Conservation (phyloP, 2,888 invertebrate species). For the Escarpia spicata region DNA sequence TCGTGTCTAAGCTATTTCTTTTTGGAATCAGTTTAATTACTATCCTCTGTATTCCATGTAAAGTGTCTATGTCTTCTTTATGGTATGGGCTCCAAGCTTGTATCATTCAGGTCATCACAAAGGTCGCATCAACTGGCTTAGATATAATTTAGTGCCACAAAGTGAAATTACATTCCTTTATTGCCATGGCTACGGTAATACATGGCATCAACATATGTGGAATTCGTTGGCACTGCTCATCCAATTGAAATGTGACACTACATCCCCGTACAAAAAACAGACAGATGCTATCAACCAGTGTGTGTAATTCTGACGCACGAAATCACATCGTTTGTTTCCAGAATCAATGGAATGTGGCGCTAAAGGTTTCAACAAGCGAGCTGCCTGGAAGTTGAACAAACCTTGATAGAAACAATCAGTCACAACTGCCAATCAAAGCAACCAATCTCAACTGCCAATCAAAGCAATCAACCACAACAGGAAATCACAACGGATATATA, state of each 20-base stretch:
- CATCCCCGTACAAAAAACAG: neutral
- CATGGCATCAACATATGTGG: too few species aligned
- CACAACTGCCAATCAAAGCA: neutral
- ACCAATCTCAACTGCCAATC: neutral
- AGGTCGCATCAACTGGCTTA: neutral
- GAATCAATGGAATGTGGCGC: neutral
- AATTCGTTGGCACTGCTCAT: too few species aligned
- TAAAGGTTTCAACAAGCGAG: neutral
- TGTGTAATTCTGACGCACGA: neutral
- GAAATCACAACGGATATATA: neutral
- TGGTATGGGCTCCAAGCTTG: too few species aligned
- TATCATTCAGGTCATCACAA: neutral
- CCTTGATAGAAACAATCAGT: neutral
- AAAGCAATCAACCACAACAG: neutral
- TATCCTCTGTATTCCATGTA: too few species aligned
- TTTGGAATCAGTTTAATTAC: too few species aligned
- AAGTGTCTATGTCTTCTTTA: too few species aligned
- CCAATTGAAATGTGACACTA: neutral
- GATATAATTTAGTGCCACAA: neutral
- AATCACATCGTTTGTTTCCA: neutral
- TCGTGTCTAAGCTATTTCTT: too few species aligned
- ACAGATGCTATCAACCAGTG: neutral
- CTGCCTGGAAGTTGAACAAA: neutral
- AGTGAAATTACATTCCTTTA: neutral
- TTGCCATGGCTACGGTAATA: too few species aligned